These are phyloP conservation scores for Hermaeophaga mercurialis DNA, from an alignment of 2,888 invertebrate species.

Conservation along the genomic window DNA sequence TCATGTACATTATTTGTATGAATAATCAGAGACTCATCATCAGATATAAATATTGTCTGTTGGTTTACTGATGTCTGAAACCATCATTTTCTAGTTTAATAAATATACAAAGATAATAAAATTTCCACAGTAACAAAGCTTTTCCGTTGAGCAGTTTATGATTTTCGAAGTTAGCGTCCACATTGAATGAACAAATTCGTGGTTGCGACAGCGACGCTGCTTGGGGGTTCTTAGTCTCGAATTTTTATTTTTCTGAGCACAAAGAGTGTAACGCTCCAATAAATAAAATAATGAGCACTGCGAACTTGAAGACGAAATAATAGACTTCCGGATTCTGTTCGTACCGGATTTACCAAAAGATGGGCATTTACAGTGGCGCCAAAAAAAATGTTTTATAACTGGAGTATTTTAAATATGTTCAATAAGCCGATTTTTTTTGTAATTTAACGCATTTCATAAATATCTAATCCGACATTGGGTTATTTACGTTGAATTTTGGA, in stretches of 20 bases:
- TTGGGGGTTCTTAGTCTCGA: background rate
- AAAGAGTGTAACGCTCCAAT: constrained; percentile 31
- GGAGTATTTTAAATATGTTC: too few relatives aligned
- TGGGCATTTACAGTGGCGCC: constrained; percentile 16
- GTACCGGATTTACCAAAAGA: constrained; percentile 28
- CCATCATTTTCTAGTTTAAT: background rate
- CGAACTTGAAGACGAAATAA: constrained; percentile 23
- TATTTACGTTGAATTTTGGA: too few relatives aligned
- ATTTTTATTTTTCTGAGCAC: constrained; percentile 23
- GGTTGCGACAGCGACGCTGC: background rate
- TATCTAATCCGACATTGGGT: too few relatives aligned
- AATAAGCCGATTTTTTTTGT: too few relatives aligned
- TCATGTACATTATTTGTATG: too few relatives aligned
- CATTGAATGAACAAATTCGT: background rate
- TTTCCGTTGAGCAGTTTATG: background rate
- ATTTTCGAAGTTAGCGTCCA: background rate
- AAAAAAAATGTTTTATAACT: too few relatives aligned
- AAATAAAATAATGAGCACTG: constrained; percentile 35
- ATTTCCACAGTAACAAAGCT: background rate
- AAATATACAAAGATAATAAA: background rate
- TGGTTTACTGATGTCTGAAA: too few relatives aligned
- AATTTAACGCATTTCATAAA: too few relatives aligned
- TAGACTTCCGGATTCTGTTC: constrained; percentile 24
- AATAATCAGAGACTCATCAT: too few relatives aligned
- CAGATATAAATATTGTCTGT: too few relatives aligned